These are phyloP conservation scores for Pollicipes pollicipes DNA, from an alignment of 1,140 invertebrate genomes.

Conservation along the genomic window DNA sequence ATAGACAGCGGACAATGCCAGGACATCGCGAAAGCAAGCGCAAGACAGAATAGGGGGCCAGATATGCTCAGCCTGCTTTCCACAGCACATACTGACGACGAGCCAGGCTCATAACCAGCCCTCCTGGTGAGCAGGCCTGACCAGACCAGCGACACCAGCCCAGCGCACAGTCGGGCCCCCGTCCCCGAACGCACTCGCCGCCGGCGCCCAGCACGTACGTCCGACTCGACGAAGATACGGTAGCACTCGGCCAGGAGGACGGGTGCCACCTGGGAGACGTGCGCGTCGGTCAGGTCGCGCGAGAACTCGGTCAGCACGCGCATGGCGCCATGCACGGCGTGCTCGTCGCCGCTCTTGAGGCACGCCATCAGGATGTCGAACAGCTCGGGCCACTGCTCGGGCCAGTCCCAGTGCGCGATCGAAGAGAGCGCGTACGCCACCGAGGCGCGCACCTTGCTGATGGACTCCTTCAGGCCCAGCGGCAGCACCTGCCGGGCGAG, in stretches of 20 bases:
- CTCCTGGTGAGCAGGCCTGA: too few species aligned
- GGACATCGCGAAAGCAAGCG: too few species aligned
- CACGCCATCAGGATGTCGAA: conserved; percentile 50
- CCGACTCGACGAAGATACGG: conserved; percentile 45
- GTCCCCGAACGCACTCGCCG: too few species aligned
- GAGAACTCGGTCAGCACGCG: conserved; percentile 53
- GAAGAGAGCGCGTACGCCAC: conserved; percentile 55
- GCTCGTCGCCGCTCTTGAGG: conserved; percentile 29
- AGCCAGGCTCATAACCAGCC: too few species aligned
- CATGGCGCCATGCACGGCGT: conserved; percentile 56
- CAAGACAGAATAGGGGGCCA: too few species aligned
- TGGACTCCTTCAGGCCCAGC: not conserved
- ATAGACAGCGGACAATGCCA: too few species aligned
- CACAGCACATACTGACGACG: too few species aligned
- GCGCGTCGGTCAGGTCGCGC: conserved; percentile 46
- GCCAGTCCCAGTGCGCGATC: conserved; percentile 62
- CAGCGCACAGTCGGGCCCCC: too few species aligned
- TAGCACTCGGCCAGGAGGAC: conserved; percentile 58
- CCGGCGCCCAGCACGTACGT: conserved; percentile 36
- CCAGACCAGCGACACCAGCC: too few species aligned
- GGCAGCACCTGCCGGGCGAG: not conserved
- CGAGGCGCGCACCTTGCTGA: conserved; percentile 36
- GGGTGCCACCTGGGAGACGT: conserved; percentile 50
- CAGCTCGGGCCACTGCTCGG: conserved; percentile 52
- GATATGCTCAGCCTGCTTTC: too few species aligned